A percentile compares a stretch with the other conserved stretches of the same genome.
Evolutionary conservation across 1,140 invertebrate genomes (phyloP).

Genomic region (Hypsibius dujardini): DNA sequence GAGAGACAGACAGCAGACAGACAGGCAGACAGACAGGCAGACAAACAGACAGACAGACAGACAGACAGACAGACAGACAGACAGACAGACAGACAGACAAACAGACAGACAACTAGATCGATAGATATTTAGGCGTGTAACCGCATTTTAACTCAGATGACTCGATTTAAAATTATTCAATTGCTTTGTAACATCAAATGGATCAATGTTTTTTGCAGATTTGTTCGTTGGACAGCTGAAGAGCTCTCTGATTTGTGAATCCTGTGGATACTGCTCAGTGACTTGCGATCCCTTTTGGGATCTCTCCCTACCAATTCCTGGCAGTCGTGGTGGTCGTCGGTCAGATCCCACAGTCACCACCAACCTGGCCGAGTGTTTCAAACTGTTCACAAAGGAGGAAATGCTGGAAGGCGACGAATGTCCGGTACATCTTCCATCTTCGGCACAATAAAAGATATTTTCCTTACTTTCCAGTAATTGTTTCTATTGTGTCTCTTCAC

Average conservation of each 20-base stretch:
- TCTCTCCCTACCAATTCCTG: conserved; percentile 59
- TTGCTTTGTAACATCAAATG: too few relatives aligned
- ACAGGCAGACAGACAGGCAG: too few relatives aligned
- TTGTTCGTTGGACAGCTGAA: conserved; percentile 87
- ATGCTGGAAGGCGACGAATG: conserved; percentile 80
- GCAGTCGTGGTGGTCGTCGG: conserved; percentile 18
- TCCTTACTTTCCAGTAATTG: conserved; percentile 12
- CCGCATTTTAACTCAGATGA: too few relatives aligned
- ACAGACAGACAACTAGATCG: too few relatives aligned
- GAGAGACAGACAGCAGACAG: too few relatives aligned
- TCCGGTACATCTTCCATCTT: conserved; percentile 43
- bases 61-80: too few relatives aligned
- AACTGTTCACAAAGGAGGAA: conserved; percentile 75
- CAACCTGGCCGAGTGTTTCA: conserved; percentile 62
- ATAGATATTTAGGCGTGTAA: too few relatives aligned
- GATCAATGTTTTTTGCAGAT: conserved; percentile 37
- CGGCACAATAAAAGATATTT: conserved; percentile 20
- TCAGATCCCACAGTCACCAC: neutral
- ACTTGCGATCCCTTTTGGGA: conserved; percentile 96
- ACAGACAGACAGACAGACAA: too few relatives aligned
- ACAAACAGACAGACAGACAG: too few relatives aligned
- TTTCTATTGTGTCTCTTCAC: conserved; percentile 1
- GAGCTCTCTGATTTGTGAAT: conserved; percentile 70
- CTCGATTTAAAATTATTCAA: too few relatives aligned
- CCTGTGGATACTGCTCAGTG: conserved; percentile 70